Base-by-base conservation (phyloP, 2,113 vertebrate species). In the Zapus hudsonius region DNA sequence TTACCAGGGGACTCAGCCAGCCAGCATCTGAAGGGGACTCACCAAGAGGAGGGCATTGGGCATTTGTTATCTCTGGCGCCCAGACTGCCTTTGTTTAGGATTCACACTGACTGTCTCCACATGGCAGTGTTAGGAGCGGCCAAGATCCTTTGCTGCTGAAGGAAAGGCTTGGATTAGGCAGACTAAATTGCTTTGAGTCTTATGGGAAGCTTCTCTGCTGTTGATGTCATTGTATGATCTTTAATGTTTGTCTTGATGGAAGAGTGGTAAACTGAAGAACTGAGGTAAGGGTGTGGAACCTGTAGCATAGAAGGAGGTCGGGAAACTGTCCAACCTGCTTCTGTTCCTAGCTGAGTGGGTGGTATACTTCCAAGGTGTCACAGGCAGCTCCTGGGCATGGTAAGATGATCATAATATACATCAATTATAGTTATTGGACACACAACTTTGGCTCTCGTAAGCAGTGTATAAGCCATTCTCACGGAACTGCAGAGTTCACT, bases 271-370 rank as follows among this genome's bases (percentile, higher is more conserved):
- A 44, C 69, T 83, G 2, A 83, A 87, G 38, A 11, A 11, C 38
- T 70, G 47, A 79, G 63, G 44, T 69, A 31, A 81, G 64, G n/a
- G 40, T 27, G 2, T 93, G 38, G 47, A n/a, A n/a, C 36, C 15
- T 73, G 1, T 16, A 52, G 33, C 20, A 55, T 3, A 70, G 47
- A 80, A 79, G n/a, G 29, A 47, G 29, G 47, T 38, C 12, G 33
- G 36, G 44, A 92, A 36, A n/a, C 64, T 38, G n/a, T 66, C 59
- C 57, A 90, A 6, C 73, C 33, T 86, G 67, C 31, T 94, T 95
- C 70, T 75, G 17, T 87, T 78, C 57, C 70, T 64, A 5, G 11
- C 61, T 84, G 83, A n/a, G 64, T 42, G 40, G 64, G n/a, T 29
- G 61, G 20, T 74, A 23, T 27, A 9, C 55, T 72, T 42, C 38